phyloP scores from a whole-genome alignment of 2,113 vertebrate species.

The Calonectris borealis region DNA sequence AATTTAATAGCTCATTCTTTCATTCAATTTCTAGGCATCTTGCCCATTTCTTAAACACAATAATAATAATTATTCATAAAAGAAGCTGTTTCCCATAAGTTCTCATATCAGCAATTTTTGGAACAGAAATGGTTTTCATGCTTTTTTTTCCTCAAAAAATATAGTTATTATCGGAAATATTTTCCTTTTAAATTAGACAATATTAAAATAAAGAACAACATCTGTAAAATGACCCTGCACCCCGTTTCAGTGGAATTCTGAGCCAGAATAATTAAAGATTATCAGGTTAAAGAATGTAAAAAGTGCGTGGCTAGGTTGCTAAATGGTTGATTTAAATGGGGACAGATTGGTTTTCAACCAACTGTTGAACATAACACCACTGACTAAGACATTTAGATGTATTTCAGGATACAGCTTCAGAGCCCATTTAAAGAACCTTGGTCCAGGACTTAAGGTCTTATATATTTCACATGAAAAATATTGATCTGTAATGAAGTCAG shows the following conservation, averaged over 20 bases:
- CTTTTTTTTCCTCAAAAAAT: neutral
- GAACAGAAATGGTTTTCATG: constrained; percentile 47
- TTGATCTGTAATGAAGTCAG: neutral
- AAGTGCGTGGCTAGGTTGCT: neutral
- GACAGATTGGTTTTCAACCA: neutral
- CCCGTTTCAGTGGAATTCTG: neutral
- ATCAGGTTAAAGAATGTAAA: constrained; percentile 11
- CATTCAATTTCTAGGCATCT: constrained; percentile 69
- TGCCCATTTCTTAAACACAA: constrained; percentile 70
- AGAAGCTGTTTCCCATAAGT: constrained; percentile 52
- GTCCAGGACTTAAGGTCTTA: neutral
- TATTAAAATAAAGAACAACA: constrained; percentile 12
- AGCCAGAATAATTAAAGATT: constrained; percentile 9
- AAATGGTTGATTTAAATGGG: neutral
- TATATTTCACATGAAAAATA: neutral
- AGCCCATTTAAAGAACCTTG: neutral
- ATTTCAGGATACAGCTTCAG: neutral
- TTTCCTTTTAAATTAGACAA: constrained; percentile 51
- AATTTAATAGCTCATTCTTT: constrained; percentile 73
- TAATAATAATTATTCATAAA: constrained; percentile 72
- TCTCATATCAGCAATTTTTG: constrained; percentile 68
- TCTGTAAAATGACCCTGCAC: neutral
- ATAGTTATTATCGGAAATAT: constrained; percentile 14
- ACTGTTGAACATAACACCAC: neutral
- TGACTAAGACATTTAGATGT: neutral